Evolutionary conservation across 2,797 vertebrate species (phyloP), one percentile per base, ranked within the genome.

Genomic region (Pogonophryne albipinna): DNA sequence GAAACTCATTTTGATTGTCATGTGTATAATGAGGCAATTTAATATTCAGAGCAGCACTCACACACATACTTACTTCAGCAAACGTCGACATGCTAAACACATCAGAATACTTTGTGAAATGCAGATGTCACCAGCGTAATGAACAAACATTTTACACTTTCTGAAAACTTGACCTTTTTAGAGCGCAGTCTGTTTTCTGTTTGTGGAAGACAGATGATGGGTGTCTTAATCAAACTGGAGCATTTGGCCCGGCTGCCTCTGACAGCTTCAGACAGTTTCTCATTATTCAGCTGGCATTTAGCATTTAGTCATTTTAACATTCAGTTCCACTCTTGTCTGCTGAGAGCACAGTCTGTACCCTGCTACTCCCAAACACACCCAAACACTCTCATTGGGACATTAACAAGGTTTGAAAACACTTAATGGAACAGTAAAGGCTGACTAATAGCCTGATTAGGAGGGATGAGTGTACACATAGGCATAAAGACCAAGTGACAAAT

Each of bases 201-300:
- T 91, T 78, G 83, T 46, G 65, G 84, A 80, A 84, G 60, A 49
- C 77, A 55, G 76, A 71, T 17, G 76, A 85, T 71, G 75, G 68
- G 74, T 77, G 84, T 88, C 79, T 87, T 89, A 86, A 91, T 93
- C 87, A 90, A 88, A 89, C 67, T 42, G 72, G 61, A 85, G 78
- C 86, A 64, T 82, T 87, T 88, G 87, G 87, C 79, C 73, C 5
- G 11, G 74, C 77, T 19, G 77, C 84, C 41, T 47, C 59, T 85
- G 82, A 87, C 85, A 79, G 81, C 82, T 78, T 86, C 86, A 86
- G 85, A 91, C 86, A 80, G 75, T 87, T 91, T 92, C 89, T 92
- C 89, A 93, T 93, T 92, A 92, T 89, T 66, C 76, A 85, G 79
- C 82, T 90, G 89, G 85, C 89, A 92, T 93, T 92, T 92, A 91